Evolutionary conservation across 2,797 vertebrate genomes (phyloP), one percentile per base, ranked within the genome.

Genomic region (Diglossa cyanea): DNA sequence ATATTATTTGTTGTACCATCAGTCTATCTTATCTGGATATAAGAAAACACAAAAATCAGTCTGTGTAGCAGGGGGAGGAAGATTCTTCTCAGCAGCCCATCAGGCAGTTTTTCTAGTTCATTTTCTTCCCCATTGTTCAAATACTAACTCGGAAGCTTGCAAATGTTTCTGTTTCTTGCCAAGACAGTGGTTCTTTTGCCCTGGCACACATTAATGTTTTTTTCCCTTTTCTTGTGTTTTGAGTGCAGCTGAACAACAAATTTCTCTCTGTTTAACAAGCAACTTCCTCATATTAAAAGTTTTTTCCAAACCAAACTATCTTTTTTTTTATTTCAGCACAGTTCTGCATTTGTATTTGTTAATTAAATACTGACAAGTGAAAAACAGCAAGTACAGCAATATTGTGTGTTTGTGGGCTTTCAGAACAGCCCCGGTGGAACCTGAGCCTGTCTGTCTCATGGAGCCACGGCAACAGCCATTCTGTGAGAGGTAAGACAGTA

Each of bases 191-290:
- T 90, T 74, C 94, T 96, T 94, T 94, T 91, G 95, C 94, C 89
- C 94, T 86, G 87, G 94, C 94, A 96, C 94, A 95, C 54, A 90
- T 50, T 78, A 90, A 60, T 93, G 47, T 40, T 74, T 75, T 88
- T 86, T 71, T 60, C 45, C 51, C 39, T 83, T 92, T 93, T 80
- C 86, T 83, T 92, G 85, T 94, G 70, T 93, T 96, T 93, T 90
- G 93, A 96, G 87, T 90, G 95, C 93, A 96, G 94, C 96, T 95
- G 96, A 96, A 94, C 73, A 95, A 93, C 85, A 94, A 93, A 93
- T 91, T 81, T 72, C n/a, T 93, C 63, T 86, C 79, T 91, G 65
- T 93, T 94, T 88, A 91, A 76, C 61, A 94, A 95, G 93, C 85
- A 88, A 71, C 89, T 88, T 94, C 76, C 91, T 96, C 88, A 57